Evolutionary conservation across 1,140 invertebrate species (phyloP).

Genomic region (Homarus americanus): DNA sequence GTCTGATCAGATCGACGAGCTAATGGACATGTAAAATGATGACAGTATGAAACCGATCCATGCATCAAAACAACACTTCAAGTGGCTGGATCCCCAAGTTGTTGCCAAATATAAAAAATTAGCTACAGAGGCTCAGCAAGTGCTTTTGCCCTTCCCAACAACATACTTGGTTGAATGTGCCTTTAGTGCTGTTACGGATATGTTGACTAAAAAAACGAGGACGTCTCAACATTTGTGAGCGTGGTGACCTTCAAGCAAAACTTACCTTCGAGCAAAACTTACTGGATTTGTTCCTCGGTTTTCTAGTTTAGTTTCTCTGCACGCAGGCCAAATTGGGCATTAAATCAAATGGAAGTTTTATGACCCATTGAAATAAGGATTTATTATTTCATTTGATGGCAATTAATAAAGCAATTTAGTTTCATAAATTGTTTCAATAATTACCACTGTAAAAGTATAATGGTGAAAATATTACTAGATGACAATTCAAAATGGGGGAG

Average conservation of each 20-base stretch:
- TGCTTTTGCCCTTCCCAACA: background rate
- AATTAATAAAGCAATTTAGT: too few relatives aligned
- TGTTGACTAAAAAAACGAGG: background rate
- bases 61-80: background rate
- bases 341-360: too few relatives aligned
- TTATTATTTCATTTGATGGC: too few relatives aligned
- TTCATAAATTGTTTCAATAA: too few relatives aligned
- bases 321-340: background rate
- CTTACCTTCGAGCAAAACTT: background rate
- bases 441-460: too few relatives aligned
- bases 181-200: background rate
- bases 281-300: background rate
- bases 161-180: background rate
- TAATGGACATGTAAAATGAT: background rate
- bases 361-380: too few relatives aligned
- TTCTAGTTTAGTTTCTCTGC: conserved; percentile 7
- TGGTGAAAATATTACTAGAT: conserved; percentile 20
- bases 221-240: conserved; percentile 13
- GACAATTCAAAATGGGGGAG: conserved; percentile 18
- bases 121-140: background rate
- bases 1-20: background rate
- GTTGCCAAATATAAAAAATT: background rate
- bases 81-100: background rate
- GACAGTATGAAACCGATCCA: background rate
- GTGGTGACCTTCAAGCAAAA: too few relatives aligned